Conservation (phyloP, 2,113 vertebrate genomes). For the Xiphophorus hellerii region DNA sequence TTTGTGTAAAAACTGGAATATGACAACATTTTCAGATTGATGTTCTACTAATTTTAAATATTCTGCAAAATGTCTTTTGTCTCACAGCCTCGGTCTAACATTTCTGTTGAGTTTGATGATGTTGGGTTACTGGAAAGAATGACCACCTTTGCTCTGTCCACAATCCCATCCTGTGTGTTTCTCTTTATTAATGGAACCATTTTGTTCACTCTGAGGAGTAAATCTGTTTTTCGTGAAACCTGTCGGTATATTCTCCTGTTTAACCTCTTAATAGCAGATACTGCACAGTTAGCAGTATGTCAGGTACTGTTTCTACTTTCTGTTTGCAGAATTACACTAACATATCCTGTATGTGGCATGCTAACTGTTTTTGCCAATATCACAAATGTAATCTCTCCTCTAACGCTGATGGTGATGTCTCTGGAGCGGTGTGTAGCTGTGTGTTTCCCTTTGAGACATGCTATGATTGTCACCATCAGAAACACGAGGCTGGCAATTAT, state of each 20-base stretch:
- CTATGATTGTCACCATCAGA: conserved; percentile 55
- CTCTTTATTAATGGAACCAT: conserved; percentile 20
- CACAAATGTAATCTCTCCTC: conserved; percentile 39
- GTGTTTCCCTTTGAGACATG: conserved; percentile 69
- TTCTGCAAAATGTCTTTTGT: too few species aligned
- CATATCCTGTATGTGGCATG: conserved; percentile 23
- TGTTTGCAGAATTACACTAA: accelerated
- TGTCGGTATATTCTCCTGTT: conserved; percentile 10
- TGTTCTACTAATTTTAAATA: too few species aligned
- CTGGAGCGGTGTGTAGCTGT: conserved; percentile 74
- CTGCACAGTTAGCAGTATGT: conserved; percentile 19
- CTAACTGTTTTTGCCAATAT: background rate
- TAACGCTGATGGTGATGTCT: conserved; percentile 71
- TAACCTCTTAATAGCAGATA: conserved; percentile 58
- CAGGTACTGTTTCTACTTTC: conserved; percentile 30
- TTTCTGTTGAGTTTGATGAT: background rate
- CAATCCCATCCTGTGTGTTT: background rate
- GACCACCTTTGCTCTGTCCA: background rate
- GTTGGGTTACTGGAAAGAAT: background rate
- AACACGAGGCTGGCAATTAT: conserved; percentile 48
- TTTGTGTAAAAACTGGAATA: too few species aligned
- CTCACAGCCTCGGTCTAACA: background rate
- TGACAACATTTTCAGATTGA: too few species aligned
- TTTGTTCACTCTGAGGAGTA: conserved; percentile 23
- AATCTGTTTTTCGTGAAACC: conserved; percentile 3